A percentile compares a stretch with the other conserved stretches of the same genome.
These are phyloP conservation scores for Drosophila dunni DNA, from an alignment of 1,140 invertebrate genomes.

Conservation along the genomic window DNA sequence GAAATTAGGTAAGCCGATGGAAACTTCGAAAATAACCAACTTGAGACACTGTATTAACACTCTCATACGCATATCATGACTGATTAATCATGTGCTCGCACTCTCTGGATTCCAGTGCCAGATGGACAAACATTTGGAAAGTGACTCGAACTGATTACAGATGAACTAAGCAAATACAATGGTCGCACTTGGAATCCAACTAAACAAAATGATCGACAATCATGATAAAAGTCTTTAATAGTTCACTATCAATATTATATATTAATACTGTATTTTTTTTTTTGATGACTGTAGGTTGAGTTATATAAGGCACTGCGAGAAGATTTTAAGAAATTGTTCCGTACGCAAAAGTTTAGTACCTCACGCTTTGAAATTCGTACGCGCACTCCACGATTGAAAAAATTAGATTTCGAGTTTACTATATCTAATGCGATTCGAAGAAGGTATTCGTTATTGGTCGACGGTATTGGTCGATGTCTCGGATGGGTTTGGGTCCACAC, in stretches of 20 bases:
- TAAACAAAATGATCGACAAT: not conserved
- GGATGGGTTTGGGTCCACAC: constrained; percentile 49
- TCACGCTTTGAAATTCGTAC: constrained; percentile 77
- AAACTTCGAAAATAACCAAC: too few species aligned
- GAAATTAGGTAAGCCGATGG: not conserved
- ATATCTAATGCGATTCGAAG: constrained; percentile 60
- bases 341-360: constrained; percentile 51
- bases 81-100: constrained; percentile 19
- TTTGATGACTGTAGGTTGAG: not conserved
- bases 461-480: constrained; percentile 39
- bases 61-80: not conserved
- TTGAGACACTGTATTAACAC: not conserved
- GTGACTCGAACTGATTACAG: constrained; percentile 31
- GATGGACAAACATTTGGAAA: constrained; percentile 12
- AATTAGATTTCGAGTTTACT: constrained; percentile 57
- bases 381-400: constrained; percentile 70
- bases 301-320: constrained; percentile 38
- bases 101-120: constrained; percentile 11
- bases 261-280: constrained; percentile 7
- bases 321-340: constrained; percentile 34
- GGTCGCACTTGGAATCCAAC: constrained; percentile 7
- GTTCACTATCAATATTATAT: constrained; percentile 26
- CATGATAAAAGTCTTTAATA: not conserved
- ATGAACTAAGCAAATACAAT: constrained; percentile 22
- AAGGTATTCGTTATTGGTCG: constrained; percentile 32